Conservation (phyloP, 2,888 invertebrate genomes). For the Meta bourneti region DNA sequence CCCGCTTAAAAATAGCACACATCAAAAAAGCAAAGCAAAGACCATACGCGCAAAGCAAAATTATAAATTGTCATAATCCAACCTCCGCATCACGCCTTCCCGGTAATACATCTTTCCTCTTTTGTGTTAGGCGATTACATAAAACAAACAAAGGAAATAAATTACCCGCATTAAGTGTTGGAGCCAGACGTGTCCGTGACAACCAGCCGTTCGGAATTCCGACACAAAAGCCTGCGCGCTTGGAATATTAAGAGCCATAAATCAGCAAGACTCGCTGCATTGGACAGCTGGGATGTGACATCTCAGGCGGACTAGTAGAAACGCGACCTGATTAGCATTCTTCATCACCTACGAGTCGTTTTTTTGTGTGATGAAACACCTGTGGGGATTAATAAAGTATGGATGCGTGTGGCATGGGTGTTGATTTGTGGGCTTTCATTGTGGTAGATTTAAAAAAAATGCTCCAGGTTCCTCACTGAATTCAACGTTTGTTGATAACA, state of each 20-base stretch:
- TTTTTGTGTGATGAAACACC: background rate
- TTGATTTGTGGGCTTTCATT: no score
- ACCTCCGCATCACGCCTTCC: conserved; percentile 27
- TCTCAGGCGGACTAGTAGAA: background rate
- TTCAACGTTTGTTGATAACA: no score
- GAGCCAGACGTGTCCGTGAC: conserved; percentile 4
- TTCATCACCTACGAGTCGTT: background rate
- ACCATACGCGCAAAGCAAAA: no score
- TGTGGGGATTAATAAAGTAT: background rate
- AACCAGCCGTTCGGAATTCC: conserved; percentile 28
- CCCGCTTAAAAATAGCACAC: no score
- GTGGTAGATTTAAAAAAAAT: no score
- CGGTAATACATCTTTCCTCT: background rate
- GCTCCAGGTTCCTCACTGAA: no score
- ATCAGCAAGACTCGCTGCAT: background rate
- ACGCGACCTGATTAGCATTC: background rate
- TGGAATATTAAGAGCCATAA: conserved; percentile 62
- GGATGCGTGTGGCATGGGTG: no score
- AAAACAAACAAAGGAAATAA: conserved; percentile 41
- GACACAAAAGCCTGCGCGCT: conserved; percentile 34
- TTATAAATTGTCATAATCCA: conserved; percentile 28
- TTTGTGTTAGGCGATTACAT: conserved; percentile 22
- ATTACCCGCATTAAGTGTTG: conserved; percentile 35
- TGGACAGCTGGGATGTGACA: background rate
- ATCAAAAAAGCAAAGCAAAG: no score